These are phyloP conservation scores for Lacerta bilineata DNA, from an alignment of 2,797 vertebrate species.

Conservation along the genomic window DNA sequence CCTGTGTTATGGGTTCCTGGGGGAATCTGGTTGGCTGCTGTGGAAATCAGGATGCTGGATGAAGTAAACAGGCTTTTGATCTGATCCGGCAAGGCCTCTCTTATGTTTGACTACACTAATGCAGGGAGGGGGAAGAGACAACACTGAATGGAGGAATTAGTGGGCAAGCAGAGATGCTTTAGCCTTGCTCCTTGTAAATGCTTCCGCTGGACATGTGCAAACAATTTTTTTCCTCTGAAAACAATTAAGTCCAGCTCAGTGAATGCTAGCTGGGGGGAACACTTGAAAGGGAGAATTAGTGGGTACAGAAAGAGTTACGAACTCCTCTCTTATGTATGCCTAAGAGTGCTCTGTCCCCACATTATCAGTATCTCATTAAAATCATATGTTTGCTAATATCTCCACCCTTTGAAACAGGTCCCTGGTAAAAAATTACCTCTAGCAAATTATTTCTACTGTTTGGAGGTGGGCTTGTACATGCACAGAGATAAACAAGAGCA, in stretches of 20 bases:
- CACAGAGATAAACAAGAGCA: neutral
- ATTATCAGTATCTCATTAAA: neutral
- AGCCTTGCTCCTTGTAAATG: neutral
- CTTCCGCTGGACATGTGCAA: neutral
- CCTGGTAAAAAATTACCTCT: neutral
- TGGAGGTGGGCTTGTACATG: neutral
- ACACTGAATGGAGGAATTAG: neutral
- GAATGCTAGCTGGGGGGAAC: neutral
- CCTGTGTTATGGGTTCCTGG: too few relatives aligned
- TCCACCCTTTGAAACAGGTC: neutral
- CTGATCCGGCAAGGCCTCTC: too few relatives aligned
- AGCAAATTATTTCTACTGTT: neutral
- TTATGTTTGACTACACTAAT: too few relatives aligned
- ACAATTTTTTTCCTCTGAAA: too few relatives aligned
- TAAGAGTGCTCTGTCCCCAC: neutral
- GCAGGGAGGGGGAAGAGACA: too few relatives aligned
- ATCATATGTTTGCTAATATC: neutral
- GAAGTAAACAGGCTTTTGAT: too few relatives aligned
- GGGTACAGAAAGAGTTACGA: neutral
- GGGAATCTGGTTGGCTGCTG: neutral
- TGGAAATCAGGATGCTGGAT: too few relatives aligned
- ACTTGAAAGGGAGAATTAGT: neutral
- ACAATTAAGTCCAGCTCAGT: neutral
- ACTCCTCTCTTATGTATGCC: neutral
- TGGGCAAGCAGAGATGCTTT: neutral